Base-by-base conservation (phyloP, 2,888 invertebrate species). In the Rhogogaster chlorosoma region DNA sequence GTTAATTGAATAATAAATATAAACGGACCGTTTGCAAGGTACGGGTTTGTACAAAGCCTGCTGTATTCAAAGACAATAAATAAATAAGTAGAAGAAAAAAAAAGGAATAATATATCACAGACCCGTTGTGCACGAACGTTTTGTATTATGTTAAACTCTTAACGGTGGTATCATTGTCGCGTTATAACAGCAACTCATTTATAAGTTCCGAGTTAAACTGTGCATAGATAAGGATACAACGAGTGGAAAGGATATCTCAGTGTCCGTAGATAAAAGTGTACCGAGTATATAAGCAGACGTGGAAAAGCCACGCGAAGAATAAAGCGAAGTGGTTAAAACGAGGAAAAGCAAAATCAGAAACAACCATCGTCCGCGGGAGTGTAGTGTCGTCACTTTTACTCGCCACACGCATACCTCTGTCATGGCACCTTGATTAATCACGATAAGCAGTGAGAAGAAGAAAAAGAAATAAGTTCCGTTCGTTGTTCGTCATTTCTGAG, bases 381-480 rank as follows among this genome's bases (percentile, higher is more conserved):
- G 18, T 53, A 18, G 53, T 53, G 53, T 61, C 61, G 61, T 61
- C 61, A 61, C 61, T 26, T 61, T 61, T 53, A n/a, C 26, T 61
- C 26, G 12, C 61, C 22, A 61, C 61, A 61, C 61, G 4, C 61
- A 61, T 2, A 26, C 10, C 61, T 61, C 26, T 10, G 61, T 61
- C 61, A 61, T 61, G 61, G 61, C 61, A 61, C 61, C 61, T 61
- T 61, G 61, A 61, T 61, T 61, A 61, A 61, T 61, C 61, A 61
- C 61, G 22, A 26, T 26, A 61, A 61, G 10, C 26, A 12, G n/a
- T n/a, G 10, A 9, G 12, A 42, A 12, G 10, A 12, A 42, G 3
- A 42, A 1, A 42, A 12, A 42, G 2, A 9, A 42, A 42, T 2
- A 42, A 12, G 4, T 45, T 45, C 45, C 45, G 45, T 45, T 45